Conservation (phyloP, 2,113 vertebrate species). For the Noturus placidus region DNA sequence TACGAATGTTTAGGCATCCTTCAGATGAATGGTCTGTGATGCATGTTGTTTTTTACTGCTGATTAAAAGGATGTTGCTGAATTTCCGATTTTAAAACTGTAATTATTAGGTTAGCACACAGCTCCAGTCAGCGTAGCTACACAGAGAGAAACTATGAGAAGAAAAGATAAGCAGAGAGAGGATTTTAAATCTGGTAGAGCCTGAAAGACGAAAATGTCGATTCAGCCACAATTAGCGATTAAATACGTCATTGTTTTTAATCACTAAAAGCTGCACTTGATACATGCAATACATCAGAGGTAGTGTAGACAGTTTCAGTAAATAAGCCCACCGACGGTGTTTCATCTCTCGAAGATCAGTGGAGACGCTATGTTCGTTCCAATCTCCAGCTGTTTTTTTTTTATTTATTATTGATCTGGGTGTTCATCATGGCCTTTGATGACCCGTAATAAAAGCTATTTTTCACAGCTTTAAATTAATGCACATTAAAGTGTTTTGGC, state of each 20-base stretch:
- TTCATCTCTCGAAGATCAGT: slow-evolving; percentile 28
- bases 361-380: neutral
- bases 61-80: slow-evolving; percentile 2
- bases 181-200: neutral
- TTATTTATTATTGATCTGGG: slow-evolving; percentile 14
- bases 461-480: neutral
- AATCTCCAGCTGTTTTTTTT: slow-evolving; percentile 9
- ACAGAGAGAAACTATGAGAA: neutral
- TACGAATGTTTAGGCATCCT: neutral
- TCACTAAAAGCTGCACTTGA: slow-evolving; percentile 13
- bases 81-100: neutral
- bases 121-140: neutral
- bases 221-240: slow-evolving; percentile 2
- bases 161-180: neutral
- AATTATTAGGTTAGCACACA: slow-evolving; percentile 28
- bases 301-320: neutral
- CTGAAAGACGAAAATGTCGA: slow-evolving; percentile 4
- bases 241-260: neutral
- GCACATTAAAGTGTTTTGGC: neutral
- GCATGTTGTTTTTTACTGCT: neutral
- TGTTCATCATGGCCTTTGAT: neutral
- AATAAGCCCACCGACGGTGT: neutral
- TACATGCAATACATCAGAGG: neutral
- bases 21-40: neutral
- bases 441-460: slow-evolving; percentile 4